Conservation (phyloP, 2,888 invertebrate genomes). For the Aelia acuminata region DNA sequence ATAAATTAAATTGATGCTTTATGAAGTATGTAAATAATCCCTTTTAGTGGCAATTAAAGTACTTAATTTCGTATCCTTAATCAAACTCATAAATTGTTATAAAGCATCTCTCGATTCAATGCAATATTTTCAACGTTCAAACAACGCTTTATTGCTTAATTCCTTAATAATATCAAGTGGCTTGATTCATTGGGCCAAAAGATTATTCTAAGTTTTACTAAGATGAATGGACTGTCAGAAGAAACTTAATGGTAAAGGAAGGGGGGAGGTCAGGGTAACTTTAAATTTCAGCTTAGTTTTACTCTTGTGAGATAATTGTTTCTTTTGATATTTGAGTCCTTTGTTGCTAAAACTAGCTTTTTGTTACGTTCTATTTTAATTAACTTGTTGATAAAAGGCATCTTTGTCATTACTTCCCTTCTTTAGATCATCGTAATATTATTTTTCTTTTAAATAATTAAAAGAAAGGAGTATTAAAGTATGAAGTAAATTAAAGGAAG, state of each 20-base stretch:
- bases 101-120: neutral
- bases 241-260: neutral
- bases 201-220: neutral
- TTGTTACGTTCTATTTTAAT: neutral
- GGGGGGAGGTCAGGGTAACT: too few relatives aligned
- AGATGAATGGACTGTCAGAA: conserved; percentile 1
- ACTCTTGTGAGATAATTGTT: neutral
- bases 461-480: too few relatives aligned
- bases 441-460: too few relatives aligned
- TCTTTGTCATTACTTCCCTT: neutral
- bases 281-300: neutral
- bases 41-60: neutral
- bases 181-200: neutral
- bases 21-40: neutral
- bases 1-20: too few relatives aligned
- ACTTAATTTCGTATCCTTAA: neutral
- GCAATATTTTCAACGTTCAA: neutral
- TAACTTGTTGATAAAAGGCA: neutral
- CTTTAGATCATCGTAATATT: too few relatives aligned
- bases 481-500: too few relatives aligned
- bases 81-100: neutral
- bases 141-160: neutral
- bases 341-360: neutral
- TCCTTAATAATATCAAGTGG: neutral
- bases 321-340: neutral